Base-by-base conservation (phyloP, 2,797 vertebrate genomes). In the Acridotheres tristis region DNA sequence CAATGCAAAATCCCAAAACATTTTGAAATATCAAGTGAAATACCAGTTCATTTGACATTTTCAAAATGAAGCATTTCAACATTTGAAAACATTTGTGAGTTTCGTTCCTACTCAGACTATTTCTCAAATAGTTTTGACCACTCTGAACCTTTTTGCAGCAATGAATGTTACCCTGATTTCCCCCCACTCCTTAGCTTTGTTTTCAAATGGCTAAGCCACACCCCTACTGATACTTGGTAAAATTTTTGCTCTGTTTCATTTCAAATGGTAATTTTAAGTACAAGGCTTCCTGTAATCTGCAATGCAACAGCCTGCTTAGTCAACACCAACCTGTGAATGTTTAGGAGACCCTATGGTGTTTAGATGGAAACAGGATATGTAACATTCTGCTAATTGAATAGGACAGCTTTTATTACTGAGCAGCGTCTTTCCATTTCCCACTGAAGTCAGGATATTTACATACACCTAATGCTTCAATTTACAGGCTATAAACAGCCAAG, bases 391-490 rank as follows among this genome's bases (percentile, higher is more conserved):
- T 94, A 93, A 96, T 88, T 93, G 71, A 90, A 27, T 50, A 69
- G 72, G 94, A 79, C 88, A 90, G 74, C 30, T 94, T 93, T 91
- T 93, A 93, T 85, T 96, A 91, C 91, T 88, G 84, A 76, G 80
- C 54, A 94, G 53, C 32, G 57, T 95, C 94, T 88, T 93, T 95
- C 85, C n/a, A 91, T 90, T 93, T 96, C 63, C 77, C 74, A 63
- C 88, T 54, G 30, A 86, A 91, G 77, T 67, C 69, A 79, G 90
- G 83, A 84, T 88, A 94, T 93, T 94, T 94, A 86, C 85, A 93
- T 94, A 95, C 65, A 89, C 48, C 73, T 83, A 95, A 88, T 78
- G 57, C 50, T 96, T 94, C 79, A 86, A 76, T 96, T 96, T 90
- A 63, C 91, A 93, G 79, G 73, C 77, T 79, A 77, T 94, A 96